These are phyloP conservation scores for Corynorhinus townsendii DNA, from an alignment of 2,113 vertebrate species.

Conservation along the genomic window DNA sequence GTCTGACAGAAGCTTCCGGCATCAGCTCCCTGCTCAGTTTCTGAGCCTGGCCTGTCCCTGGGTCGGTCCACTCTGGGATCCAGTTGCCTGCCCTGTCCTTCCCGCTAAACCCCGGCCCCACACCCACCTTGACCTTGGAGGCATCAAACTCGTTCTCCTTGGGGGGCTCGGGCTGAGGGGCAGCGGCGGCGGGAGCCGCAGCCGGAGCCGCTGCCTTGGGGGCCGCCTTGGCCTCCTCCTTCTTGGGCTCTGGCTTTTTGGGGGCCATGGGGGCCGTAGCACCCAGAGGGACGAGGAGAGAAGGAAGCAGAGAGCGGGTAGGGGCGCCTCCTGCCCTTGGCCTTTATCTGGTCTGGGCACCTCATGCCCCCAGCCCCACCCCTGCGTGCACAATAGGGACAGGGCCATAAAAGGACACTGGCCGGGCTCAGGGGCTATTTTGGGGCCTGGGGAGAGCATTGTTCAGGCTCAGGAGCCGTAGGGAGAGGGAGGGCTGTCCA, in stretches of 20 bases:
- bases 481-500: constrained; percentile 35
- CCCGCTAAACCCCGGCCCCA: neutral
- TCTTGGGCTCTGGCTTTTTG: constrained; percentile 91
- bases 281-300: neutral
- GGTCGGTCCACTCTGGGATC: neutral
- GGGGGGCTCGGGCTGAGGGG: constrained; percentile 78
- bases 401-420: constrained; percentile 91
- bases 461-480: constrained; percentile 62
- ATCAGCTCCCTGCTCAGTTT: neutral
- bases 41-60: rapidly evolving
- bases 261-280: constrained; percentile 83
- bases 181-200: constrained; percentile 74
- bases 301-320: neutral
- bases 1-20: neutral
- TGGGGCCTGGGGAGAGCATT: constrained; percentile 79
- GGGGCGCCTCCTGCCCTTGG: neutral
- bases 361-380: constrained; percentile 67
- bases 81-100: neutral
- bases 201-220: constrained; percentile 80
- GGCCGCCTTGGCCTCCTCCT: constrained; percentile 90
- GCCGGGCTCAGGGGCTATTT: constrained; percentile 87
- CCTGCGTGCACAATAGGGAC: constrained; percentile 81
- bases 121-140: constrained; percentile 86
- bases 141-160: constrained; percentile 89
- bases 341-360: constrained; percentile 84